Percentiles rank a stretch among this genome's conserved stretches.
phyloP scores from a whole-genome alignment of 2,888 invertebrate genomes.

The Dryobotodes eremita region DNA sequence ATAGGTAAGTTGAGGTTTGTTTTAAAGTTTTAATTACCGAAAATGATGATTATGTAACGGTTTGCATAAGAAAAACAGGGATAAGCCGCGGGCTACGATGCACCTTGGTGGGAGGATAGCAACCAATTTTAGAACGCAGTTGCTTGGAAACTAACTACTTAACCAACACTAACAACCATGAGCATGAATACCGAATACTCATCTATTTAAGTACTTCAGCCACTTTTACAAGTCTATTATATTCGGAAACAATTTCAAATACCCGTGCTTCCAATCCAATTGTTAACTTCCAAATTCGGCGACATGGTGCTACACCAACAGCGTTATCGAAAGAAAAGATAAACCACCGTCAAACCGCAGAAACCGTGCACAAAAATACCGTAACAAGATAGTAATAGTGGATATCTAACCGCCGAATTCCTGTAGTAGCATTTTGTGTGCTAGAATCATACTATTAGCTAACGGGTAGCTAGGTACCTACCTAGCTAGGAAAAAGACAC shows the following conservation, averaged over 20 bases:
- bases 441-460: neutral
- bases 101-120: neutral
- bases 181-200: neutral
- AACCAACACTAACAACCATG: neutral
- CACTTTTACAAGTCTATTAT: neutral
- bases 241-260: neutral
- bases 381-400: neutral
- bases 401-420: conserved; percentile 20
- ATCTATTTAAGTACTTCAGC: neutral
- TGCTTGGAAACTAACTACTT: neutral
- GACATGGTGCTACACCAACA: conserved; percentile 4
- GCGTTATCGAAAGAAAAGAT: conserved; percentile 18
- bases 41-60: neutral
- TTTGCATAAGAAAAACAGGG: neutral
- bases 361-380: conserved; percentile 23
- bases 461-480: neutral
- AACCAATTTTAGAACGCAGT: conserved; percentile 11
- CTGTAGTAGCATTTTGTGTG: conserved; percentile 10
- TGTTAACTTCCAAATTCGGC: neutral
- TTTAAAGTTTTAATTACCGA: conserved; percentile 8
- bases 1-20: conserved; percentile 15
- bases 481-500: neutral
- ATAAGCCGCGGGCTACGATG: neutral
- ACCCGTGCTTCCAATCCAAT: neutral
- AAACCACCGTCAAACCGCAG: conserved; percentile 41